Base-by-base conservation (phyloP, 2,888 invertebrate species). In the Oxytorus armatus region DNA sequence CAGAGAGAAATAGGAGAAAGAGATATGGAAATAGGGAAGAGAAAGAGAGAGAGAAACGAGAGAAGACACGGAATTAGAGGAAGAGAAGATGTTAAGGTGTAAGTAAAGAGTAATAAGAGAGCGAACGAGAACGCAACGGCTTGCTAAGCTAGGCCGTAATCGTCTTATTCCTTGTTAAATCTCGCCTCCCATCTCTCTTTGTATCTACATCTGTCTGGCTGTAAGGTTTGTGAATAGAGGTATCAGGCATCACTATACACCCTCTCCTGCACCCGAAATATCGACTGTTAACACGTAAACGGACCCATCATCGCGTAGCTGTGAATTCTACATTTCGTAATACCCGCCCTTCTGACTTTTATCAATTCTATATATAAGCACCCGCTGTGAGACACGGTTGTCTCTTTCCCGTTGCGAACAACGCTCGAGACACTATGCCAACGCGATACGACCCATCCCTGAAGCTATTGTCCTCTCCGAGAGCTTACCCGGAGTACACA, bases 121-220 rank as follows among this genome's bases (percentile, higher is more conserved):
- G 47, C n/a, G 57, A 66, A 18, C 29, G 39, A 53, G 36, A 33
- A 83, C 74, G 80, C 81, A 81, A 61, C 77, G 79, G 82, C 79
- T n/a, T 82, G 84, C 79, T 86, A 89, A 89, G 88, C 89, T 85
- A 86, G 87, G 86, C 85, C 81, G 83, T 90, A 90, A 91, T 90
- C 90, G 88, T 89, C 90, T 91, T 90, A 90, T 88, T 87, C 86
- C 85, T 84, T 87, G 88, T 89, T 90, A 87, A 90, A 90, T 89
- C 88, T 89, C 83, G 83, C 83, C 84, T 84, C 77, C n/a, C 84
- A 21, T 85, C 81, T 80, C 79, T 39, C 42, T 66, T 55, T 65
- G 49, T 39, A 49, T 63, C 59, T n/a, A 36, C 39, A 25, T 65
- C 33, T 61, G 25, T 70, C 16, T 61, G 23, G 23, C 44, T 66